Evolutionary conservation across 2,888 invertebrate species (phyloP).

Genomic region (Limnephilus rhombicus): DNA sequence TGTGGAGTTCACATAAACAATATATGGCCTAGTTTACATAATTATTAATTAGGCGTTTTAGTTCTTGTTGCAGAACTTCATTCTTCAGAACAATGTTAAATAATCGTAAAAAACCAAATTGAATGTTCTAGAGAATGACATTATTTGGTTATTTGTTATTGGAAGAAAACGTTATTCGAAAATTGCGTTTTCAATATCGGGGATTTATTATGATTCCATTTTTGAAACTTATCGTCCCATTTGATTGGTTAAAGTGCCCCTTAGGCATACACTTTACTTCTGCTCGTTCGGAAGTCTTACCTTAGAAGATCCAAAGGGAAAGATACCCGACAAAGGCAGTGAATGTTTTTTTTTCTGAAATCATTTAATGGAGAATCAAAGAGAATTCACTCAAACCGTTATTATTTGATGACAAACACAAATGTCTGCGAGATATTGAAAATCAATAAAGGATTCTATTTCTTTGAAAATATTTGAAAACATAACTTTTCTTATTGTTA

Average conservation of each 20-base stretch:
- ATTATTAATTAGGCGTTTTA: too few species aligned
- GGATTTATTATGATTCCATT: slow-evolving; percentile 30
- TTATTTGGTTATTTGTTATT: background rate
- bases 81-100: background rate
- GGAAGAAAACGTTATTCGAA: background rate
- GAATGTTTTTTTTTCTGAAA: background rate
- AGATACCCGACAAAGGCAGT: background rate
- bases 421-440: background rate
- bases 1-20: too few species aligned
- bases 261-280: slow-evolving; percentile 15
- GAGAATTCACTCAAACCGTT: background rate
- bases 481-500: too few species aligned
- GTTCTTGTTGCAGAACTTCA: background rate
- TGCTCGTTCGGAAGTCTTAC: background rate
- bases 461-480: background rate
- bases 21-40: too few species aligned
- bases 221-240: slow-evolving; percentile 3
- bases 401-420: background rate
- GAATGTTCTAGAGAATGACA: background rate
- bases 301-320: background rate
- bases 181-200: background rate
- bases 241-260: slow-evolving; percentile 42
- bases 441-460: background rate
- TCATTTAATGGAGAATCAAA: background rate
- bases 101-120: background rate